Conservation (phyloP, 1,140 invertebrate genomes). For the Hetaerina americana region DNA sequence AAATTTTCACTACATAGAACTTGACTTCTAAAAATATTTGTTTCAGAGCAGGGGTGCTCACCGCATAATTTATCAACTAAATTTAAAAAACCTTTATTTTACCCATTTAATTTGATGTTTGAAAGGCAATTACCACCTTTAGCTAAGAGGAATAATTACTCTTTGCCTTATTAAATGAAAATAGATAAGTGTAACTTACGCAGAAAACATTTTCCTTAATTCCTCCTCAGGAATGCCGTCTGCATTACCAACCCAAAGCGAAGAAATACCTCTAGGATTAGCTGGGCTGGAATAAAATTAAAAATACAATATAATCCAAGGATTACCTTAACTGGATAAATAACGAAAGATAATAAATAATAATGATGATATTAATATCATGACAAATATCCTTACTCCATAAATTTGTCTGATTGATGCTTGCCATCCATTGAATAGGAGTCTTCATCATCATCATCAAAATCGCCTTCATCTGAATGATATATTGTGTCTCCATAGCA, state of each 20-base stretch:
- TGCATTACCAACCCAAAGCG: background rate
- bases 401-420: background rate
- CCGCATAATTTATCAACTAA: too few relatives aligned
- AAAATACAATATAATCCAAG: background rate
- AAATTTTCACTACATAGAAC: too few relatives aligned
- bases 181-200: background rate
- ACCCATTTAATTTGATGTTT: too few relatives aligned
- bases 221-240: background rate
- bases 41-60: too few relatives aligned
- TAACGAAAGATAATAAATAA: background rate
- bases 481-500: background rate
- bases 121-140: too few relatives aligned
- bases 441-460: background rate
- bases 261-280: background rate
- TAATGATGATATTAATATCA: background rate
- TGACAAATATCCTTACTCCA: background rate
- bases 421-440: background rate
- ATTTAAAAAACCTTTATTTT: too few relatives aligned
- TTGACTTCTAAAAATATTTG: too few relatives aligned
- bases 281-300: background rate
- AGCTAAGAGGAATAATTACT: too few relatives aligned
- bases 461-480: background rate
- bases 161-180: background rate
- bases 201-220: background rate
- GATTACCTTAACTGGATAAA: background rate